Base-by-base conservation (phyloP, 2,888 invertebrate species). In the Eupithecia exiguata region DNA sequence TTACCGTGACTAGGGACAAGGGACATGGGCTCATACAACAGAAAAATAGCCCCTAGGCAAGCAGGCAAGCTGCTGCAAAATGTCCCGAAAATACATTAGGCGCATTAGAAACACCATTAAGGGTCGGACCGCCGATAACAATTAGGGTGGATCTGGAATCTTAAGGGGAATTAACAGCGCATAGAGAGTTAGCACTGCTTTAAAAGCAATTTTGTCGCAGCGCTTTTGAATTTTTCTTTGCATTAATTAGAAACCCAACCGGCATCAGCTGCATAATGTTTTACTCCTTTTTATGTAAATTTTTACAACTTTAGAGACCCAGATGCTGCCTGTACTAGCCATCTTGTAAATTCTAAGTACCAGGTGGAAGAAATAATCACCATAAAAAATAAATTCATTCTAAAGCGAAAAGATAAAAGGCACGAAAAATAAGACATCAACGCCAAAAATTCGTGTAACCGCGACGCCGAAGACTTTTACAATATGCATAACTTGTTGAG, bases 401-500 rank as follows among this genome's bases (percentile, higher is more conserved):
- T 89, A 87, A 89, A 90, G 87, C 85, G 86, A 83, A 83, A 83
- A 89, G 85, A 89, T 89, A 89, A 91, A 91, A 89, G 86, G 86
- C 86, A 89, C 86, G 85, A 91, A 89, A 91, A 89, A 91, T 88
- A 88, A 88, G 88, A 89, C 87, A 89, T 88, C 90, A 88, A 84
- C 88, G 87, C 88, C 91, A 82, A 91, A 90, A 91, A 89, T 89
- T 90, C 88, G 85, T 88, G 86, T 87, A 88, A 89, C 90, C 90
- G 72, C 82, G 86, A 85, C 87, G 86, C 85, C 86, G 84, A 88
- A 87, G 86, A 91, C 90, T 92, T 90, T 89, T 92, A 92, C 92
- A 93, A 92, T 93, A 93, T 94, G 93, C 93, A 94, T 93, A 94
- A 93, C 93, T 94, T 93, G 93, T 93, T 93, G 92, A 92, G 91